phyloP scores from a whole-genome alignment of 2,888 invertebrate species.

The Eupithecia tripunctaria region DNA sequence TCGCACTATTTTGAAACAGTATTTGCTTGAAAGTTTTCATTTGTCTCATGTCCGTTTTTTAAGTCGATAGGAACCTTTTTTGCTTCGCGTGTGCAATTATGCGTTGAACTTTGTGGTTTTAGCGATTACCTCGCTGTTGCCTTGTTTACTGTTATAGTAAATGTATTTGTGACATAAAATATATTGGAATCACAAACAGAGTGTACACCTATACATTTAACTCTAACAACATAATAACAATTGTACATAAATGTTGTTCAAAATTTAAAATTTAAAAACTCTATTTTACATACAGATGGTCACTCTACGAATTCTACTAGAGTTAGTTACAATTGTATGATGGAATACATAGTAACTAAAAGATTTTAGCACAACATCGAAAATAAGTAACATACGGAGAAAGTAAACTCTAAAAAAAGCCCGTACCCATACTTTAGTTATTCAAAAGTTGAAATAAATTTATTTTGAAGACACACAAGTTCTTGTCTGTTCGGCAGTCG shows the following conservation, averaged over 20 bases:
- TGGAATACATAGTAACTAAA: neutral
- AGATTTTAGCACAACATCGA: too few relatives aligned
- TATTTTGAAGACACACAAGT: too few relatives aligned
- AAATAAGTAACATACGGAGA: too few relatives aligned
- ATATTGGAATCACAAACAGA: neutral
- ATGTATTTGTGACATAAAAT: neutral
- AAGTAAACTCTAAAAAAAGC: too few relatives aligned
- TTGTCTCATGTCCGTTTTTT: neutral
- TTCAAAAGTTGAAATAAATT: too few relatives aligned
- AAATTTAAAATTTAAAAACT: neutral
- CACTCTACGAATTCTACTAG: neutral
- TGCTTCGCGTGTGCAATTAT: neutral
- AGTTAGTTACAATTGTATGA: neutral
- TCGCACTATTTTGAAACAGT: neutral
- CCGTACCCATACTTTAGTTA: too few relatives aligned
- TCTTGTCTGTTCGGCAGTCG: too few relatives aligned
- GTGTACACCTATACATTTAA: neutral
- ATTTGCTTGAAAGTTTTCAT: neutral
- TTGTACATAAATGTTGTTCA: neutral
- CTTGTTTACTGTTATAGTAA: neutral
- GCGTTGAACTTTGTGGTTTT: neutral
- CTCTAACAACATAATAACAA: too few relatives aligned
- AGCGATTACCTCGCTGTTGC: neutral
- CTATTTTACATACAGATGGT: neutral
- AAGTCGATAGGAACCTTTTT: neutral